Evolutionary conservation across 2,797 vertebrate genomes (phyloP), one percentile per base, ranked within the genome.

Genomic region (Rhabdophis nuchalis): DNA sequence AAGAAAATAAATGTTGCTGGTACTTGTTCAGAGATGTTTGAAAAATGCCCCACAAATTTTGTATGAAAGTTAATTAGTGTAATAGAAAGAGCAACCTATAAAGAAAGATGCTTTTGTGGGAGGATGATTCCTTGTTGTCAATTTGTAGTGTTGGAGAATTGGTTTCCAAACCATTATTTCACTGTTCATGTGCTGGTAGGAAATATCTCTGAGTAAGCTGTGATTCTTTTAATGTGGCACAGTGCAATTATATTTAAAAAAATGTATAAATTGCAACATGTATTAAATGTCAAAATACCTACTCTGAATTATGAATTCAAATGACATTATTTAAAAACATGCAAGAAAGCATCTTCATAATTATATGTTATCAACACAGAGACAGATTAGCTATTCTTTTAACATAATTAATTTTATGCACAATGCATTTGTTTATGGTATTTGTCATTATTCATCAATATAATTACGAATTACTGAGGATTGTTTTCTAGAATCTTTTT

Each of bases 251-350:
- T 93, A 95, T 95, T 96, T 91, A 95, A 96, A 97, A 97, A 95
- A 96, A 95, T 97, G 88, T 93, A 92, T 95, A 97, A 97, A 97
- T 90, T 97, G 89, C 89, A 92, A 95, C 95, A 93, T 93, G 92
- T 85, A 93, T 94, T 93, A 94, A 95, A 89, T 95, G 94, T 96
- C 94, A 96, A 95, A 97, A 93, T 92, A 94, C 91, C 96, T 89
- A 95, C 95, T 95, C n/a, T 92, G 92, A 90, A 60, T 94, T 95
- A 95, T 89, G 93, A 96, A 96, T 95, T 92, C 92, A 95, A 96
- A 96, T 93, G 92, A 94, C 95, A 95, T 94, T 95, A 93, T 95
- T 97, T 97, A 93, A 95, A 96, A 96, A 97, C 95, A 96, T 95
- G 88, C 58, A 89, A 95, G 93, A 93, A 94, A 96, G 90, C 94